Conservation (phyloP, 2,113 vertebrate genomes). For the Rissa tridactyla region DNA sequence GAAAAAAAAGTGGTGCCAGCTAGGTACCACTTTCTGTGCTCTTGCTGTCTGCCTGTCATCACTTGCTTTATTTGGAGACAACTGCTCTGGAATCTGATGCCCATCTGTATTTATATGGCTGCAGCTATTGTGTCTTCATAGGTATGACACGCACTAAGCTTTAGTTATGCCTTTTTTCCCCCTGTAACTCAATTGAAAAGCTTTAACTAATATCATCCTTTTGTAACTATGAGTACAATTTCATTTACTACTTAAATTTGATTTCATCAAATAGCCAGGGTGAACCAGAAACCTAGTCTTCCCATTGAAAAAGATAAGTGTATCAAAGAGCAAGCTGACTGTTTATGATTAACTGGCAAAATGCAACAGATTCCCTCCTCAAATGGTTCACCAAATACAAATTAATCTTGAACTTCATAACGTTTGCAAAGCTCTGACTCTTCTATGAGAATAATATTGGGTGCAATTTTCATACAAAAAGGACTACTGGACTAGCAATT, state of each 20-base stretch:
- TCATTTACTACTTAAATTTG: background rate
- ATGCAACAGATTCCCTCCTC: background rate
- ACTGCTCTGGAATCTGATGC: background rate
- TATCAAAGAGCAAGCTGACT: background rate
- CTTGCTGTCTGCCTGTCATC: background rate
- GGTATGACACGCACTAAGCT: accelerated
- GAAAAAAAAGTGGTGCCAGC: background rate
- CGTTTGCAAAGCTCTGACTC: background rate
- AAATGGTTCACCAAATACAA: background rate
- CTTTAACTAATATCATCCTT: background rate
- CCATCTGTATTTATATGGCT: background rate
- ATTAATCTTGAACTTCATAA: background rate
- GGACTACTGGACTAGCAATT: background rate
- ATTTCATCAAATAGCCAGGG: background rate
- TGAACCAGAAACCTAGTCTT: background rate
- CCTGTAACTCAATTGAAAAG: background rate
- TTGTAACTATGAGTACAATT: background rate
- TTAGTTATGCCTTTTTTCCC: background rate
- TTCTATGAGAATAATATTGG: background rate
- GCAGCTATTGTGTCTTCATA: background rate
- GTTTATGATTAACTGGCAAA: background rate
- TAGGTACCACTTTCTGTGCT: background rate
- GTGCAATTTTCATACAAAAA: background rate
- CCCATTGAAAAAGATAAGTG: background rate
- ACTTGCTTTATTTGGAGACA: background rate